Evolutionary conservation across 2,888 invertebrate genomes (phyloP), one percentile per base, ranked within the genome.

Genomic region (Hemaris fuciformis): DNA sequence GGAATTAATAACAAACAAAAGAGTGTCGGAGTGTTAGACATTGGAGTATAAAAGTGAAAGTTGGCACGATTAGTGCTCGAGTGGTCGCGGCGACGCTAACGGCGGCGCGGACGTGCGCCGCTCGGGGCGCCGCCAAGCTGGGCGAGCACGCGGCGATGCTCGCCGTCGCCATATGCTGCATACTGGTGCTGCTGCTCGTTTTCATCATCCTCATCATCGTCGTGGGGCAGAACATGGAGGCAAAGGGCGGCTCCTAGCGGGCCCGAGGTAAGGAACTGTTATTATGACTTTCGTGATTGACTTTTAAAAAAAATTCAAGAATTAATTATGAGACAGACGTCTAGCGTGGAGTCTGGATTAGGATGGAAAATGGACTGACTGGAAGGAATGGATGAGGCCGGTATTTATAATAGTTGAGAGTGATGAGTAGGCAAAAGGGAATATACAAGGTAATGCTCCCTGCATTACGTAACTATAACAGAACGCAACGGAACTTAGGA

Each of bases 161-260:
- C 82, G 96, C 96, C 68, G 96, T 97, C 76, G 96, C 96, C 77
- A 96, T 97, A 75, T 96, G 96, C 91, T 96, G 96, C 88, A 96
- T 97, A 80, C 93, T 96, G 79, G 95, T 96, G 84, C 93, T 97
- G 71, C 92, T 96, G 82, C 95, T 96, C 72, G 96, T 96, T 72
- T 97, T 97, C 93, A 96, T 96, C 76, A 94, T 96, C 71, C 94
- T 96, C 80, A 96, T 96, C 87, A 96, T 96, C 75, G 95, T 96
- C 70, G 95, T 96, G 67, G 96, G 96, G 22, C 96, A 96, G 90
- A 95, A 95, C 76, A 95, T 96, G 83, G 95, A 94, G 77, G 93
- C 89, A 67, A 94, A 94, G 68, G 94, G 93, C 76, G 94, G 89
- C 76, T 91, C 92, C 83, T 92, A 91, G 90, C 91, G 85, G 74